Evolutionary conservation across 2,888 invertebrate species (phyloP).

Genomic region (Polia nebulosa): DNA sequence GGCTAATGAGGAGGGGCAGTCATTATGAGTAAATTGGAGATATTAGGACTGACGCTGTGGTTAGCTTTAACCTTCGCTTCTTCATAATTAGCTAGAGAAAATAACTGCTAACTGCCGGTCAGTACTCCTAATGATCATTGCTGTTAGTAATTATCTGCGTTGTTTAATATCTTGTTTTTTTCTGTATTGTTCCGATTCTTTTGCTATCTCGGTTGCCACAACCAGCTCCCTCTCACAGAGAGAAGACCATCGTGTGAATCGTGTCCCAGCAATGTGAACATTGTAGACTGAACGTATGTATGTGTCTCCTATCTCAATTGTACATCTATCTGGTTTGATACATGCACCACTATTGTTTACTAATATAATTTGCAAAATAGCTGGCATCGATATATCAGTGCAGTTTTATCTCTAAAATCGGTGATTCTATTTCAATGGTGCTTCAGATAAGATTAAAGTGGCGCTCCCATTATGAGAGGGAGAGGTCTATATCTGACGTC

Average conservation of each 20-base stretch:
- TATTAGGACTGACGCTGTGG: constrained; percentile 56
- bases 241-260: not conserved
- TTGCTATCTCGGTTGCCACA: not conserved
- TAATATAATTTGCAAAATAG: constrained; percentile 15
- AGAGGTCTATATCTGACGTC: not conserved
- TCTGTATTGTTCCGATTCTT: constrained; percentile 2
- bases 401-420: constrained; percentile 28
- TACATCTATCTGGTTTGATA: not conserved
- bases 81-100: constrained; percentile 55
- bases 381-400: constrained; percentile 14
- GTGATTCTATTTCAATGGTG: constrained; percentile 26
- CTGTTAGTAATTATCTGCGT: constrained; percentile 10
- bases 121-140: constrained; percentile 38
- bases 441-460: constrained; percentile 40
- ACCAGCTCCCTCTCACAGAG: not conserved
- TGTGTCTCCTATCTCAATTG: not conserved
- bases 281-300: not conserved
- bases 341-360: constrained; percentile 1
- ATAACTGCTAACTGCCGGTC: constrained; percentile 43
- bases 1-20: constrained; percentile 53
- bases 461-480: not conserved
- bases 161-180: not conserved
- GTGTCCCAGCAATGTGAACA: not conserved
- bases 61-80: constrained; percentile 60
- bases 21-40: constrained; percentile 56